Percentiles rank a stretch among this genome's conserved stretches.
Conservation (phyloP, 2,113 vertebrate genomes). For the Rhinichthys klamathensis region DNA sequence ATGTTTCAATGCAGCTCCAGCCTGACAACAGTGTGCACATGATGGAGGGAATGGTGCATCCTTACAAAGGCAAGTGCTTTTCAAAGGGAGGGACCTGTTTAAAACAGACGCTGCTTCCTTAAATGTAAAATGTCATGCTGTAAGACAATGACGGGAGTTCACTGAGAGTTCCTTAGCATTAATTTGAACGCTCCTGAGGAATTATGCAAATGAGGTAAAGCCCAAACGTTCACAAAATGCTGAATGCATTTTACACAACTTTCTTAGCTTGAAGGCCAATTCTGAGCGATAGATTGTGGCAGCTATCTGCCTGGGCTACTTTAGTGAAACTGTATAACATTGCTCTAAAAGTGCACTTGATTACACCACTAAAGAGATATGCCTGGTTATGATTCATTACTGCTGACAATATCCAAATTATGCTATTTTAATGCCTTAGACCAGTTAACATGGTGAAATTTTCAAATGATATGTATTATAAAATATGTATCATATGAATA, state of each 20-base stretch:
- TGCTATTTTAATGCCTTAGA: too few species aligned
- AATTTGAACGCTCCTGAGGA: neutral
- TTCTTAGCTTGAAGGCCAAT: neutral
- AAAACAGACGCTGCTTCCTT: neutral
- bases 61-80: conserved; percentile 83
- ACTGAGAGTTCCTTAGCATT: neutral
- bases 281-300: neutral
- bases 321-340: neutral
- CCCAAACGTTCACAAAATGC: neutral
- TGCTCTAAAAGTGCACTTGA: neutral
- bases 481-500: too few species aligned
- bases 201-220: neutral
- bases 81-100: neutral
- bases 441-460: too few species aligned
- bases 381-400: too few species aligned
- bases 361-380: too few species aligned
- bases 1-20: conserved; percentile 89
- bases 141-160: neutral
- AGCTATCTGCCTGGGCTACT: neutral
- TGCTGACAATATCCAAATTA: too few species aligned
- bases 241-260: neutral
- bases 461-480: too few species aligned
- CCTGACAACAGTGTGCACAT: conserved; percentile 82
- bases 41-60: conserved; percentile 90
- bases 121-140: neutral